Percentiles rank a stretch among this genome's conserved stretches.
Conservation (phyloP, 2,113 vertebrate genomes). For the Podocnemis expansa region DNA sequence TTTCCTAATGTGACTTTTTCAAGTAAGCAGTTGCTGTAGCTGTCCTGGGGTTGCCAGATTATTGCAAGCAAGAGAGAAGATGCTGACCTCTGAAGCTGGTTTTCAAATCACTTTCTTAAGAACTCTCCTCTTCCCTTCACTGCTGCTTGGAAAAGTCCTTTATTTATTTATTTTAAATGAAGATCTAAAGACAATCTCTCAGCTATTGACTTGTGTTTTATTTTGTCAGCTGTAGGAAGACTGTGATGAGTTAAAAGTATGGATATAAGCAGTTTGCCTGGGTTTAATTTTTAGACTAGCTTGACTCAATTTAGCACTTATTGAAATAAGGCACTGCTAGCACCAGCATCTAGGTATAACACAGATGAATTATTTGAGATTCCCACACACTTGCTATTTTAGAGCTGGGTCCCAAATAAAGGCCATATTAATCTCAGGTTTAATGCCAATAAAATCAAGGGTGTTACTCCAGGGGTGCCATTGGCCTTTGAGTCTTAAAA, state of each 20-base stretch:
- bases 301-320: slow-evolving; percentile 43
- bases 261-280: slow-evolving; percentile 19
- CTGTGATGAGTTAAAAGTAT: slow-evolving; percentile 3
- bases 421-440: slow-evolving; percentile 2
- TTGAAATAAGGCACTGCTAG: slow-evolving; percentile 42
- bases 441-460: not conserved
- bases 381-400: slow-evolving; percentile 47
- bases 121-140: not conserved
- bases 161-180: not conserved
- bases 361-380: slow-evolving; percentile 37
- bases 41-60: not conserved
- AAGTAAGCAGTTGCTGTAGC: not conserved
- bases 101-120: not conserved
- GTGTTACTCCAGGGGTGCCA: not conserved
- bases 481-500: not conserved
- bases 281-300: slow-evolving; percentile 36
- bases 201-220: not conserved
- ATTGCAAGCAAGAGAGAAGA: not conserved
- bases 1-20: not conserved
- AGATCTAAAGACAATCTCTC: not conserved
- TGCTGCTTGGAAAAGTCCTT: not conserved
- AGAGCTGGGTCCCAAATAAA: slow-evolving; percentile 21
- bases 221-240: not conserved
- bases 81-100: not conserved
- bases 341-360: not conserved